phyloP scores from a whole-genome alignment of 2,888 invertebrate genomes.

The Cordilura impudica region DNA sequence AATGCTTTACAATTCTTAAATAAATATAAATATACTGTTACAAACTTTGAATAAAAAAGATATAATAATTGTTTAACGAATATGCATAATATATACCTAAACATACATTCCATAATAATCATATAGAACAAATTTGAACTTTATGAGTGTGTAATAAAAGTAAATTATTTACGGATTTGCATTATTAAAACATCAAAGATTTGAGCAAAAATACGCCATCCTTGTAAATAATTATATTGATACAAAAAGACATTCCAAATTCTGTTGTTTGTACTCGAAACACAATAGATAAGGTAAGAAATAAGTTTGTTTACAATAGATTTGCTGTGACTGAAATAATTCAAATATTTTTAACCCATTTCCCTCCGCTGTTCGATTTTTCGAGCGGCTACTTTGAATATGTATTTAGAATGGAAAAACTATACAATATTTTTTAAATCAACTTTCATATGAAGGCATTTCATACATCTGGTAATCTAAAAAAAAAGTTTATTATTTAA shows the following conservation, averaged over 20 bases:
- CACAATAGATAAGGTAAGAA: not conserved
- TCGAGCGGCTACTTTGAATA: too few relatives aligned
- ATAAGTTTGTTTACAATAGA: not conserved
- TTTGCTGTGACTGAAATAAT: too few relatives aligned
- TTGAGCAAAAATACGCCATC: conserved; percentile 69
- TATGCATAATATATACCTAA: conserved; percentile 30
- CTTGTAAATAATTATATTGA: conserved; percentile 77
- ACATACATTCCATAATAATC: conserved; percentile 20
- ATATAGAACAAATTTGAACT: conserved; percentile 25
- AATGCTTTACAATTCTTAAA: not conserved
- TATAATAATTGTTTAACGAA: conserved; percentile 36
- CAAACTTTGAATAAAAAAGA: conserved; percentile 14
- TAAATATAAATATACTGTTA: conserved; percentile 27
- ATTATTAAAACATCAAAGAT: conserved; percentile 44
- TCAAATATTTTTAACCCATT: too few relatives aligned
- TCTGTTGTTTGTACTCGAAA: conserved; percentile 70
- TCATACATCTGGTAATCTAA: too few relatives aligned
- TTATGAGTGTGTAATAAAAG: conserved; percentile 27
- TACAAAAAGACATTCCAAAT: conserved; percentile 77
- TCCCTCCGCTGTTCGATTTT: too few relatives aligned
- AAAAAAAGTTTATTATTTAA: too few relatives aligned
- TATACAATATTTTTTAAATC: too few relatives aligned
- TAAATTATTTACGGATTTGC: conserved; percentile 33
- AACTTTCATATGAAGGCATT: too few relatives aligned
- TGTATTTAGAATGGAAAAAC: too few relatives aligned